phyloP scores from a whole-genome alignment of 2,113 vertebrate genomes.

The Lipophrys pholis region DNA sequence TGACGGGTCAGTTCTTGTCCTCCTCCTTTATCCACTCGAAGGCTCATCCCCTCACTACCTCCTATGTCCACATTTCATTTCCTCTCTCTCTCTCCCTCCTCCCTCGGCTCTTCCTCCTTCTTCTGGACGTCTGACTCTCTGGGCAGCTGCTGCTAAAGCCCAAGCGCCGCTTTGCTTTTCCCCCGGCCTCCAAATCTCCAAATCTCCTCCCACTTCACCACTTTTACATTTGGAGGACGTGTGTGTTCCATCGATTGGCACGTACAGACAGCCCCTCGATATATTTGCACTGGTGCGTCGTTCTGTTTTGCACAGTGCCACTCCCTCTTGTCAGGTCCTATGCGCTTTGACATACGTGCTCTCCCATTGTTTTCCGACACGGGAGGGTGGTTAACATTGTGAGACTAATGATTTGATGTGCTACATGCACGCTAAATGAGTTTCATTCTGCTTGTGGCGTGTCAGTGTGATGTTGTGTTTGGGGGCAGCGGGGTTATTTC shows the following conservation, averaged over 20 bases:
- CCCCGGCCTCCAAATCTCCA: constrained; percentile 28
- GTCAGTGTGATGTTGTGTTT: constrained; percentile 31
- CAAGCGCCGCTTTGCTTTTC: constrained; percentile 11
- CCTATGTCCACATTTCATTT: background rate
- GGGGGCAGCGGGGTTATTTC: constrained; percentile 15
- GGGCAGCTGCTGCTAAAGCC: constrained; percentile 82
- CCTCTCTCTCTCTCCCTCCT: constrained; percentile 21
- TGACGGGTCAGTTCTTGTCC: too few species aligned
- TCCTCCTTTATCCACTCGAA: constrained; percentile 10
- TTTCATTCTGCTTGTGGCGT: background rate
- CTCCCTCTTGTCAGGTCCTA: background rate
- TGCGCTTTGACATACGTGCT: constrained; percentile 7
- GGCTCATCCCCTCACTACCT: background rate
- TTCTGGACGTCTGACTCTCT: constrained; percentile 75
- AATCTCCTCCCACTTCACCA: background rate
- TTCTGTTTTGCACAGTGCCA: constrained; percentile 8
- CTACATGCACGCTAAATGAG: constrained; percentile 29
- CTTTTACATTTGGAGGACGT: background rate
- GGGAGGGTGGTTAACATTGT: background rate
- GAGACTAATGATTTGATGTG: constrained; percentile 35
- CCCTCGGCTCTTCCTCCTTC: constrained; percentile 14
- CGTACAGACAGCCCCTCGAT: background rate
- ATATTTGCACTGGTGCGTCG: background rate
- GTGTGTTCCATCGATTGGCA: background rate
- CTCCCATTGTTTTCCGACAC: constrained; percentile 15